A percentile compares a stretch with the other conserved stretches of the same genome.
Conservation (phyloP, 2,888 invertebrate species). For the Belgica antarctica region DNA sequence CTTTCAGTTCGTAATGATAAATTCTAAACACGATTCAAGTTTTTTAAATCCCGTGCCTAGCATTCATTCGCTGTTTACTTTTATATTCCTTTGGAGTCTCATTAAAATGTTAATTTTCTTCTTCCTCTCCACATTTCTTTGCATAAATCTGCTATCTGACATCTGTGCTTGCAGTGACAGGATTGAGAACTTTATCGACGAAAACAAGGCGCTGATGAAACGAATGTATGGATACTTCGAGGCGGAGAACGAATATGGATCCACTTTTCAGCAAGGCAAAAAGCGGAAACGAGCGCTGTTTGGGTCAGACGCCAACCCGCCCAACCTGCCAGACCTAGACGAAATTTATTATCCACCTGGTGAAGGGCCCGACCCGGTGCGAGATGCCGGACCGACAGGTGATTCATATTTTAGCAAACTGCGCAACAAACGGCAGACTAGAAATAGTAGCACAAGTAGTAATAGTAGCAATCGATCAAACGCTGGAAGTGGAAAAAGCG, state of each 20-base stretch:
- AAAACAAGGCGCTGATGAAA: constrained; percentile 89
- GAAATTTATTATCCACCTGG: constrained; percentile 48
- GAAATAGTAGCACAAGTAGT: constrained; percentile 52
- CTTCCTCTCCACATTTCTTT: constrained; percentile 43
- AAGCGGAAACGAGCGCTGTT: constrained; percentile 50
- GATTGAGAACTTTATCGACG: constrained; percentile 89
- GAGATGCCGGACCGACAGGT: constrained; percentile 53
- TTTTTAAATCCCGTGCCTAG: background rate
- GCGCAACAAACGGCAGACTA: constrained; percentile 59
- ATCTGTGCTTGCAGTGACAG: constrained; percentile 66
- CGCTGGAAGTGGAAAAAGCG: constrained; percentile 43
- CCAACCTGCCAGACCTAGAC: constrained; percentile 62
- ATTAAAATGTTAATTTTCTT: constrained; percentile 42
- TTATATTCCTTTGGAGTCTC: background rate
- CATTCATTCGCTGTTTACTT: background rate
- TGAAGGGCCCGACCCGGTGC: constrained; percentile 54
- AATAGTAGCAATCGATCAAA: constrained; percentile 58
- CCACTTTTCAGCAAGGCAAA: constrained; percentile 55
- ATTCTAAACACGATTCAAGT: constrained; percentile 24
- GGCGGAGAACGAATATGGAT: constrained; percentile 60
- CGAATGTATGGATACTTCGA: constrained; percentile 91
- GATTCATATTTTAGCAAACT: constrained; percentile 59
- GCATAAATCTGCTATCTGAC: constrained; percentile 16
- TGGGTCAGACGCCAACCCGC: constrained; percentile 54
- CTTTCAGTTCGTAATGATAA: constrained; percentile 27